Percentiles rank a stretch among this genome's conserved stretches.
phyloP scores from a whole-genome alignment of 2,888 invertebrate species.

The Helleia helle region DNA sequence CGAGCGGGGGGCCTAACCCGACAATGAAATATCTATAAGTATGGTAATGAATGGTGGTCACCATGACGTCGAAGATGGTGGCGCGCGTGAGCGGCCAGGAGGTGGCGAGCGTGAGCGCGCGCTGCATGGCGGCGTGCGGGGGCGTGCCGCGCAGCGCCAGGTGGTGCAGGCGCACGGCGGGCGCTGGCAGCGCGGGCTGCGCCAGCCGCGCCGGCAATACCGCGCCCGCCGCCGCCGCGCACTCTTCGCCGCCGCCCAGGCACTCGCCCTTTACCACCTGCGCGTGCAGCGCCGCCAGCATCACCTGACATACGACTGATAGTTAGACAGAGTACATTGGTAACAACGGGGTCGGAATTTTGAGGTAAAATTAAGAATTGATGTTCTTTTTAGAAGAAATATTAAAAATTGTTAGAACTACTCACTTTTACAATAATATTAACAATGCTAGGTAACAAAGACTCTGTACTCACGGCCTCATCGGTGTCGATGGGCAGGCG shows the following conservation, averaged over 20 bases:
- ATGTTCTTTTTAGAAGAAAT: too few species aligned
- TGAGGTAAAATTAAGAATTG: too few species aligned
- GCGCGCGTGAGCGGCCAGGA: constrained; percentile 95
- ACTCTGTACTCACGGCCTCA: constrained; percentile 85
- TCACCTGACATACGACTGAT: too few species aligned
- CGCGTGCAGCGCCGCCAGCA: constrained; percentile 94
- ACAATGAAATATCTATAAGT: too few species aligned
- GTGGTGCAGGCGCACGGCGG: constrained; percentile 92
- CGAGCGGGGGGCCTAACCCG: too few species aligned
- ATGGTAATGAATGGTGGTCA: too few species aligned
- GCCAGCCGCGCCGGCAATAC: constrained; percentile 86
- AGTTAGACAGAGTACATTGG: too few species aligned
- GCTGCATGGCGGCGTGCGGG: constrained; percentile 90
- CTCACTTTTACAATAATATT: too few species aligned
- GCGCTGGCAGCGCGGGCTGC: constrained; percentile 86
- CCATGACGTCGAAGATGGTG: constrained; percentile 95
- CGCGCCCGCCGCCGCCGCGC: constrained; percentile 84
- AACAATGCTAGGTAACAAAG: neutral
- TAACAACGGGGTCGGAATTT: too few species aligned
- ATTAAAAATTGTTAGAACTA: too few species aligned
- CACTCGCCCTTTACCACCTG: constrained; percentile 94
- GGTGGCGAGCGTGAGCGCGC: constrained; percentile 92
- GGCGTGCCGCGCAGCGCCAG: constrained; percentile 91
- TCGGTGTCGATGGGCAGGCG: constrained; percentile 94
- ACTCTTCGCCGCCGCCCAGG: constrained; percentile 77